Base-by-base conservation (phyloP, 37 sponge, comb jelly and placozoan genomes). In the Geodia barretti region DNA sequence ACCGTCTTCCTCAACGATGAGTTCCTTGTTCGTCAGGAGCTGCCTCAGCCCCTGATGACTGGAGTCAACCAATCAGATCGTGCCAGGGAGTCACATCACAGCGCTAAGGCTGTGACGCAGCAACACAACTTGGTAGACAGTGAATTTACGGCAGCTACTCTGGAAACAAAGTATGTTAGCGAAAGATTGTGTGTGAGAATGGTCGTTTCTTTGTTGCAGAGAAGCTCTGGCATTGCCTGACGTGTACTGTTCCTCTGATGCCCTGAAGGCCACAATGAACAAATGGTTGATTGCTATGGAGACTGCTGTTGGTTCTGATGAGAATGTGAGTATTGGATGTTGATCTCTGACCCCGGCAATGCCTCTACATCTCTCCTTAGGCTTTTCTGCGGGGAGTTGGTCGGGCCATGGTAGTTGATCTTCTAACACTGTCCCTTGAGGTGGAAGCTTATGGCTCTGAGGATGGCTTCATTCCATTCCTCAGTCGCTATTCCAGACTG, bases 261-360 rank as follows among this genome's bases (percentile, higher is more conserved):
- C 21, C 0, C 38, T 77, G 7, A 3, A 5, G 3, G 31, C 25
- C 4, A 39, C 23, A 24, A 38, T 77, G 40, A 14, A 8, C 14
- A 1, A 1, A 63, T 77, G 77, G 77, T 23, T 77, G 26, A 17
- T 29, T 36, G 64, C 64, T 17, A 32, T 77, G 39, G 77, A 77
- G 41, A 23, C 2, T 19, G 54, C 54, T 47, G 54, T 47, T 47
- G 54, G 11, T 14, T 17, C 54, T 17, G 54, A 47, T 7, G 54
- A 47, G 14, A 7, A 47, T 7, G 54, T 47, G 11, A 47, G 54
- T 47, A 47, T 14, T 14, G 14, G 54, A 17, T n/a, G n/a, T n/a
- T n/a, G n/a, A n/a, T n/a, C n/a, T n/a, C n/a, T n/a, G n/a, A n/a
- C n/a, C n/a, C n/a, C n/a, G n/a, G n/a, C n/a, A n/a, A n/a, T n/a